Percentiles rank a stretch among this genome's conserved stretches.
Conservation (phyloP, 2,888 invertebrate species). For the Plagodis pulveraria region DNA sequence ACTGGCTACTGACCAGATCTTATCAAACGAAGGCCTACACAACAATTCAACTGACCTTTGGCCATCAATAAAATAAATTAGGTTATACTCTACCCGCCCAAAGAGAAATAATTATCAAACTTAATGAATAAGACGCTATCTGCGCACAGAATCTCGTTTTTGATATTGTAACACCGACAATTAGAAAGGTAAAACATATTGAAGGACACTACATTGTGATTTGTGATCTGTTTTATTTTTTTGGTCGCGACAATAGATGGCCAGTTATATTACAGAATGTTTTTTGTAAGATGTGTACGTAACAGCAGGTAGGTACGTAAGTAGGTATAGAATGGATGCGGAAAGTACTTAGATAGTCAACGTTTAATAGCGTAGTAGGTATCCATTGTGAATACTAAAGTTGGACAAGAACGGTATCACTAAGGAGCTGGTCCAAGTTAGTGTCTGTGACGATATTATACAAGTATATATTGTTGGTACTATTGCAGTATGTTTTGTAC, state of each 20-base stretch:
- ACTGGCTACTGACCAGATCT: constrained; percentile 36
- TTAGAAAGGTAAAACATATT: constrained; percentile 56
- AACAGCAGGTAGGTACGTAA: constrained; percentile 42
- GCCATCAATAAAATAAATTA: constrained; percentile 42
- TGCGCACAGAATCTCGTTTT: constrained; percentile 50
- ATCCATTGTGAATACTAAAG: constrained; percentile 64
- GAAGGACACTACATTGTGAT: constrained; percentile 49
- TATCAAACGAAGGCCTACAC: constrained; percentile 37
- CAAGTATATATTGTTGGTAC: too few relatives aligned
- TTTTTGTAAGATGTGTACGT: constrained; percentile 40
- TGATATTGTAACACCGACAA: constrained; percentile 44
- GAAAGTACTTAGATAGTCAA: constrained; percentile 53
- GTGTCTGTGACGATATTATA: neutral
- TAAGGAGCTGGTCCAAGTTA: constrained; percentile 51
- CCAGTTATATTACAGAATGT: constrained; percentile 35
- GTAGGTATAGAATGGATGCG: constrained; percentile 50
- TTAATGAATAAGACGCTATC: constrained; percentile 58
- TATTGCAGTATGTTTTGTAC: too few relatives aligned
- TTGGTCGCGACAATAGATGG: constrained; percentile 42
- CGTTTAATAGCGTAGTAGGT: constrained; percentile 50
- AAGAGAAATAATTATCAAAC: constrained; percentile 51
- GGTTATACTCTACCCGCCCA: constrained; percentile 39
- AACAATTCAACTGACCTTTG: constrained; percentile 42
- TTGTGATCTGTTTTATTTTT: constrained; percentile 35
- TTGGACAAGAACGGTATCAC: constrained; percentile 72